Evolutionary conservation across 2,888 invertebrate genomes (phyloP), one percentile per base, ranked within the genome.

Genomic region (Gastracanthus pulcherrimus): DNA sequence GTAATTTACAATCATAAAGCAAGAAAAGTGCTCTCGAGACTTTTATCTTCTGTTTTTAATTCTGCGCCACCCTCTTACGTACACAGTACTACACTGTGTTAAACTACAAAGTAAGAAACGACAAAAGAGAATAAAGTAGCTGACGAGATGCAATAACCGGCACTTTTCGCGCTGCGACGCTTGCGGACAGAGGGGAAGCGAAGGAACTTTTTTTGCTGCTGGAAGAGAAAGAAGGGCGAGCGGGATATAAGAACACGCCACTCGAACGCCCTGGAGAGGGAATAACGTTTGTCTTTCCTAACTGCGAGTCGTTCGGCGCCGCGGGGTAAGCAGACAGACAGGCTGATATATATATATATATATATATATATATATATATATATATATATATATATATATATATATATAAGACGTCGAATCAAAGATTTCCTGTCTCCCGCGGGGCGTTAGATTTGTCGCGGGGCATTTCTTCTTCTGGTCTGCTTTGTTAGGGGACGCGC

Each of bases 121-220:
- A 16, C 45, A 45, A 45, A 45, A 5, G 23, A 38, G 3, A 72
- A 41, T 34, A 70, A 58, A 72, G 9, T 6, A 60, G 58, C 58
- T 31, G 38, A 58, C 71, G 29, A 72, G 29, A 41, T 23, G 41
- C 71, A 58, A 60, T 26, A 58, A 72, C 58, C 31, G 71, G 58
- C 9, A 41, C 38, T 71, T 29, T 31, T 69, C 36, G 16, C 13
- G 41, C 51, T 9, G 29, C 45, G n/a, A 26, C 9, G 16, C 19
- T 36, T 19, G n/a, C 19, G 0, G 31, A 36, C 19, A 19, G 19
- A 3, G 23, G 16, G 23, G n/a, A 11, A 34, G 62, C n/a, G 36
- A 9, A 36, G 16, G 31, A n/a, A 31, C n/a, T n/a, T n/a, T n/a
- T n/a, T n/a, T n/a, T n/a, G n/a, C n/a, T n/a, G n/a, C n/a, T n/a